phyloP scores from a whole-genome alignment of 1,140 invertebrate genomes.

The Brachionus rubens region DNA sequence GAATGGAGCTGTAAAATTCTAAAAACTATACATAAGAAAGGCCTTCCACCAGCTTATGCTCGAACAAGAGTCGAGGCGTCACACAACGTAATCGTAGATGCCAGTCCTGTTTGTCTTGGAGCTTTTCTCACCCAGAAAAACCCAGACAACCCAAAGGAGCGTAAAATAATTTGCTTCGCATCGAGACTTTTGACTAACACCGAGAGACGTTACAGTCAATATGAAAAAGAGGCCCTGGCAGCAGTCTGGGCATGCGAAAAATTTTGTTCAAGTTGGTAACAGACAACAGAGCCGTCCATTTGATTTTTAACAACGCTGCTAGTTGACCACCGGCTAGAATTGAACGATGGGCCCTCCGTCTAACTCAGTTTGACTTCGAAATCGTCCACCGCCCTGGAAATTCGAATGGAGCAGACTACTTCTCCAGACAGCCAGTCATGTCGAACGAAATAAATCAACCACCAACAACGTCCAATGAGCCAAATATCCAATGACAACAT shows the following conservation, averaged over 20 bases:
- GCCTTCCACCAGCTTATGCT: constrained; percentile 29
- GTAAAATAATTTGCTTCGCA: constrained; percentile 50
- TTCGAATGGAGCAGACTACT: neutral
- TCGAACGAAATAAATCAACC: neutral
- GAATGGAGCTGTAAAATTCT: constrained; percentile 15
- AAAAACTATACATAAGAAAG: neutral
- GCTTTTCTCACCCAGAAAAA: constrained; percentile 59
- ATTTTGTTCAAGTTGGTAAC: constrained; percentile 10
- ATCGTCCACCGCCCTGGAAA: neutral
- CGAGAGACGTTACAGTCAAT: constrained; percentile 51
- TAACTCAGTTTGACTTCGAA: neutral
- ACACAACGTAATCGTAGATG: constrained; percentile 52
- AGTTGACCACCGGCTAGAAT: neutral
- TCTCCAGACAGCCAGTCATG: neutral
- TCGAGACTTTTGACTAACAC: constrained; percentile 47
- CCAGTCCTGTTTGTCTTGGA: constrained; percentile 57
- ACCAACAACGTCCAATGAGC: no score
- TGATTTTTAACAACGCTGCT: neutral
- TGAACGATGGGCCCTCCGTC: neutral
- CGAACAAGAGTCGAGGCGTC: constrained; percentile 47
- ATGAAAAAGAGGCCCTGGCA: constrained; percentile 52
- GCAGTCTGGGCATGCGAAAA: neutral
- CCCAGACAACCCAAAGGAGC: constrained; percentile 46
- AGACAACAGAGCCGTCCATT: constrained; percentile 15
- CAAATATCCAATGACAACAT: no score